phyloP scores from a whole-genome alignment of 35 echinoderm and acorn worm species.

The Apostichopus californicus region DNA sequence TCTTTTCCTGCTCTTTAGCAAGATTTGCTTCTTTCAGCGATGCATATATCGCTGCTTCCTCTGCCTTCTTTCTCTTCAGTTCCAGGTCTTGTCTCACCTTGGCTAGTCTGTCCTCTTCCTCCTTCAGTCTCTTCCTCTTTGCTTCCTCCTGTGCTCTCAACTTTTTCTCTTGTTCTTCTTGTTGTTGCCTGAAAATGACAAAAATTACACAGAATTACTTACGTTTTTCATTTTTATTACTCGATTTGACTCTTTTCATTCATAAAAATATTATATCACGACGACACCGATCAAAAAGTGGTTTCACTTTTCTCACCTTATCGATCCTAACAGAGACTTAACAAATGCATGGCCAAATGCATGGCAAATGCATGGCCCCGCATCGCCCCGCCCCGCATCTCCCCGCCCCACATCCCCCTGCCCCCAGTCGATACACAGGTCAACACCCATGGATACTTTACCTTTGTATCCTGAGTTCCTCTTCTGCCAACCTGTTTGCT shows the following conservation, averaged over 20 bases:
- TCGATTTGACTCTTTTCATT: too few species aligned
- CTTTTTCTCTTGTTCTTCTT: slow-evolving; percentile 61
- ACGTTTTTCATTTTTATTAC: too few species aligned
- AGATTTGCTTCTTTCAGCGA: slow-evolving; percentile 35
- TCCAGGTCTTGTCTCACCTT: slow-evolving; percentile 46
- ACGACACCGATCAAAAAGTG: too few species aligned
- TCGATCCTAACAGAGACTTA: too few species aligned
- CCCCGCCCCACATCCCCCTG: too few species aligned
- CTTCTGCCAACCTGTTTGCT: slow-evolving; percentile 63
- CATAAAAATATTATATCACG: too few species aligned
- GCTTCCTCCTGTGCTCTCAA: slow-evolving; percentile 54
- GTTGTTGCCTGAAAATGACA: slow-evolving; percentile 1
- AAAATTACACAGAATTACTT: too few species aligned
- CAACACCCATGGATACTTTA: slow-evolving; percentile 9
- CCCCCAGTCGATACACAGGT: too few species aligned
- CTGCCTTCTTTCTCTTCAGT: slow-evolving; percentile 32
- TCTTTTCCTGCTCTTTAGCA: slow-evolving; percentile 26
- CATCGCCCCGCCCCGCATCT: too few species aligned
- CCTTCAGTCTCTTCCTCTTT: slow-evolving; percentile 49
- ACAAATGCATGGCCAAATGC: too few species aligned
- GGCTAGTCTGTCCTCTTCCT: slow-evolving; percentile 50
- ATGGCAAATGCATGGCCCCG: too few species aligned
- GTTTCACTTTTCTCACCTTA: too few species aligned
- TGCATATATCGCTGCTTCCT: slow-evolving; percentile 53
- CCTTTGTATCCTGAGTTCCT: slow-evolving; percentile 76